Evolutionary conservation across 37 sponge, comb jelly and placozoan genomes (phyloP).

Genomic region (Geodia barretti): DNA sequence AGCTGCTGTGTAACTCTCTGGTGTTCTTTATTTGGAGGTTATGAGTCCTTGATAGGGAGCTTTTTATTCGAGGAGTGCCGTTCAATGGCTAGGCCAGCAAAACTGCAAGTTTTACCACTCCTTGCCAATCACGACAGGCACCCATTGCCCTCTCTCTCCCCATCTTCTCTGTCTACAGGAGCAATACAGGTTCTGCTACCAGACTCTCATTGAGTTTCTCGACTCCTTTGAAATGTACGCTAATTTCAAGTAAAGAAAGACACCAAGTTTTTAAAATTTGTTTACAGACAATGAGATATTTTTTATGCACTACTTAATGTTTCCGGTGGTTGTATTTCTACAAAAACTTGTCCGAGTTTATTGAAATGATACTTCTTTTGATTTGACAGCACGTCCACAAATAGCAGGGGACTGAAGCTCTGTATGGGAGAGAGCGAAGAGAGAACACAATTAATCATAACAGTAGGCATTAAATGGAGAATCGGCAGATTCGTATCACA

Average conservation of each 20-base stretch:
- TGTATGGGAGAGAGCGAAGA: background rate
- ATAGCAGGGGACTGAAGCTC: constrained; percentile 32
- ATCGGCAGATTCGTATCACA: too few relatives aligned
- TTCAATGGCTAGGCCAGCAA: too few relatives aligned
- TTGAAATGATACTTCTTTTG: constrained; percentile 58
- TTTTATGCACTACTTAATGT: background rate
- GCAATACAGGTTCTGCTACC: constrained; percentile 73
- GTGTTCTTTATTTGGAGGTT: too few relatives aligned
- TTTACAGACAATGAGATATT: background rate
- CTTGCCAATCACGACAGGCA: too few relatives aligned
- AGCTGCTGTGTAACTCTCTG: too few relatives aligned
- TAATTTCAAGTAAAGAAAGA: constrained; percentile 61
- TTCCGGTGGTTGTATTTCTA: constrained; percentile 15
- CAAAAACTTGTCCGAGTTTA: constrained; percentile 60
- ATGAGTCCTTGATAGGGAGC: too few relatives aligned
- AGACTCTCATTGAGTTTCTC: constrained; percentile 59
- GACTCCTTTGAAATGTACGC: constrained; percentile 75
- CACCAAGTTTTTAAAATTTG: background rate
- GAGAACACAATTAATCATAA: background rate
- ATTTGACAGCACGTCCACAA: constrained; percentile 52
- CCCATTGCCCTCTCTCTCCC: too few relatives aligned
- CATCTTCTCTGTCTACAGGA: too few relatives aligned
- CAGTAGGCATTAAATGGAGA: too few relatives aligned
- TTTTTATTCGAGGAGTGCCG: too few relatives aligned
- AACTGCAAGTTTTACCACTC: too few relatives aligned